A percentile compares a stretch with the other conserved stretches of the same genome.
These are phyloP conservation scores for Nesidiocoris tenuis DNA, from an alignment of 2,888 invertebrate species.

Conservation along the genomic window DNA sequence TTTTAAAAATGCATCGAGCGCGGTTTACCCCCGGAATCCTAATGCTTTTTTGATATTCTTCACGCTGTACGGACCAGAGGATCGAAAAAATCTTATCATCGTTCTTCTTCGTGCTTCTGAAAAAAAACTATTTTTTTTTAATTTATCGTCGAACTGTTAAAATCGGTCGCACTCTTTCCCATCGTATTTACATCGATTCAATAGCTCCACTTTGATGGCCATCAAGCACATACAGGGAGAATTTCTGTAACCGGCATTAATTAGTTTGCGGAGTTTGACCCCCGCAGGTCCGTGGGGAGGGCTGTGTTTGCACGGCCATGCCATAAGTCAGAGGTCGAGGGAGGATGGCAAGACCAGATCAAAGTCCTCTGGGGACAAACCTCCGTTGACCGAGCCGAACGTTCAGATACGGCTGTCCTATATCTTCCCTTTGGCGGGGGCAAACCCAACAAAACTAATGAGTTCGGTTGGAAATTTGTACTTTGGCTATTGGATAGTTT, in stretches of 20 bases:
- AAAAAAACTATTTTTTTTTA: too few relatives aligned
- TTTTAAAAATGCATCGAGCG: background rate
- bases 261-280: background rate
- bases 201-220: background rate
- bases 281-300: background rate
- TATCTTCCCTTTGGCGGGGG: background rate
- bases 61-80: too few relatives aligned
- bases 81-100: too few relatives aligned
- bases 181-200: background rate
- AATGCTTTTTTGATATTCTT: too few relatives aligned
- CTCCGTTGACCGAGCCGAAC: background rate
- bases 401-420: background rate
- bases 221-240: too few relatives aligned
- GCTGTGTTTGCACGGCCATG: background rate
- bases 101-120: too few relatives aligned
- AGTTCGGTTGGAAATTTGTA: background rate
- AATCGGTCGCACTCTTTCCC: too few relatives aligned
- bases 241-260: background rate
- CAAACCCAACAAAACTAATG: background rate
- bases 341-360: background rate
- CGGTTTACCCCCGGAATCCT: too few relatives aligned
- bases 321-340: background rate
- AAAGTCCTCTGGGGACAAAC: background rate
- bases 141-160: too few relatives aligned
- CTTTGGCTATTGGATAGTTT: conserved; percentile 7